A percentile compares a stretch with the other conserved stretches of the same genome.
These are phyloP conservation scores for Diabrotica virgifera DNA, from an alignment of 1,140 invertebrate genomes.

Conservation along the genomic window DNA sequence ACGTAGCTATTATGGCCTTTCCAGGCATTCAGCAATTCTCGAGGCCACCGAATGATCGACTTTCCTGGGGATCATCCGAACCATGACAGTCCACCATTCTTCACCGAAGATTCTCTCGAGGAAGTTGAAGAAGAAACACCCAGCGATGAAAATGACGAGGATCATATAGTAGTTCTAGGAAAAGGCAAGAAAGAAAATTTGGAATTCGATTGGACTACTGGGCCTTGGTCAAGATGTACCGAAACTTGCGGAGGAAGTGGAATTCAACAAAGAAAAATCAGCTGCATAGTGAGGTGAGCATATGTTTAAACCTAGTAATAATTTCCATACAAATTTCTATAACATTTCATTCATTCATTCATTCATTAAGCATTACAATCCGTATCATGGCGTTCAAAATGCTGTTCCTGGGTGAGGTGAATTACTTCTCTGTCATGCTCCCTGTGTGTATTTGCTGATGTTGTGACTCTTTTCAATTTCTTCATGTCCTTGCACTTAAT, in stretches of 20 bases:
- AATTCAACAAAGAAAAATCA: slow-evolving; percentile 62
- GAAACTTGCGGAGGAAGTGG: slow-evolving; percentile 81
- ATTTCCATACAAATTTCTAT: no score
- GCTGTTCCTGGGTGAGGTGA: no score
- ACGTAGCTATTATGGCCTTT: slow-evolving; percentile 69
- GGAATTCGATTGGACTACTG: slow-evolving; percentile 75
- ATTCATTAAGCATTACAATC: no score
- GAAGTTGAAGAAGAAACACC: slow-evolving; percentile 3
- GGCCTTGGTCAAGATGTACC: slow-evolving; percentile 83
- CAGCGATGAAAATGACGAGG: slow-evolving; percentile 21
- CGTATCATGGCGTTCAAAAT: no score
- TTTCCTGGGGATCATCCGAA: slow-evolving; percentile 29
- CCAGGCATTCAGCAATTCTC: slow-evolving; percentile 64
- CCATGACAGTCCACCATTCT: slow-evolving; percentile 10
- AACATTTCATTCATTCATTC: no score
- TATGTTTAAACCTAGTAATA: background rate
- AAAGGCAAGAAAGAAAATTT: slow-evolving; percentile 53
- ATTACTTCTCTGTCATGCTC: no score
- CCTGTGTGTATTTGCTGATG: no score
- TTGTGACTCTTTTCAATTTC: no score
- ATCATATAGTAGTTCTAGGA: slow-evolving; percentile 46
- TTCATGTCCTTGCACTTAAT: no score
- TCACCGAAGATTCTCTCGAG: slow-evolving; percentile 19
- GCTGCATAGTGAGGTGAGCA: slow-evolving; percentile 21
- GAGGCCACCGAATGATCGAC: slow-evolving; percentile 54